These are phyloP conservation scores for Arge pagana DNA, from an alignment of 2,888 invertebrate species.

Conservation along the genomic window DNA sequence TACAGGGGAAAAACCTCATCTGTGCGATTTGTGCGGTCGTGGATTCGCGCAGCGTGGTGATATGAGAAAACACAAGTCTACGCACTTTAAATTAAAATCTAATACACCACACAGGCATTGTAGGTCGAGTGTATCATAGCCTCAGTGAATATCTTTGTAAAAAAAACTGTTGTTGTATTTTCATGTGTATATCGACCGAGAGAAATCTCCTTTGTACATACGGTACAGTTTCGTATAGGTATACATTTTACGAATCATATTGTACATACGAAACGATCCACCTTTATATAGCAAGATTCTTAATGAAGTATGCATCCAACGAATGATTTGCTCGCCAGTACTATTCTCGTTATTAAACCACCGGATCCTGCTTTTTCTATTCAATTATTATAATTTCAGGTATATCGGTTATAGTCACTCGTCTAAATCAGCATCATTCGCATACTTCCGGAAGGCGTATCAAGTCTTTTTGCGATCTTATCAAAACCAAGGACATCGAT, in stretches of 20 bases:
- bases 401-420: slow-evolving; percentile 8
- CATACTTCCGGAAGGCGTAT: slow-evolving; percentile 29
- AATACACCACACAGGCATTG: not conserved
- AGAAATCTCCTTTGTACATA: no score
- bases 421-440: slow-evolving; percentile 20
- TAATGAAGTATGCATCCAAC: not conserved
- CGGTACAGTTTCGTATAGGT: no score
- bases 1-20: slow-evolving; percentile 19
- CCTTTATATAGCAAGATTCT: not conserved
- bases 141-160: not conserved
- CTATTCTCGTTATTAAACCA: not conserved
- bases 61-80: slow-evolving; percentile 39
- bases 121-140: slow-evolving; percentile 4
- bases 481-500: not conserved
- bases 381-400: slow-evolving; percentile 26
- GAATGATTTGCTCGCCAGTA: no score
- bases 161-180: no score
- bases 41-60: slow-evolving; percentile 45
- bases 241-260: not conserved
- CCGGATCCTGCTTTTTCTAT: not conserved
- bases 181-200: no score
- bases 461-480: slow-evolving; percentile 12
- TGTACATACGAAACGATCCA: not conserved
- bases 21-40: slow-evolving; percentile 33
- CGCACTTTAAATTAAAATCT: slow-evolving; percentile 24